Evolutionary conservation across 2,797 vertebrate genomes (phyloP), one percentile per base, ranked within the genome.

Genomic region (Sebastes variabilis): DNA sequence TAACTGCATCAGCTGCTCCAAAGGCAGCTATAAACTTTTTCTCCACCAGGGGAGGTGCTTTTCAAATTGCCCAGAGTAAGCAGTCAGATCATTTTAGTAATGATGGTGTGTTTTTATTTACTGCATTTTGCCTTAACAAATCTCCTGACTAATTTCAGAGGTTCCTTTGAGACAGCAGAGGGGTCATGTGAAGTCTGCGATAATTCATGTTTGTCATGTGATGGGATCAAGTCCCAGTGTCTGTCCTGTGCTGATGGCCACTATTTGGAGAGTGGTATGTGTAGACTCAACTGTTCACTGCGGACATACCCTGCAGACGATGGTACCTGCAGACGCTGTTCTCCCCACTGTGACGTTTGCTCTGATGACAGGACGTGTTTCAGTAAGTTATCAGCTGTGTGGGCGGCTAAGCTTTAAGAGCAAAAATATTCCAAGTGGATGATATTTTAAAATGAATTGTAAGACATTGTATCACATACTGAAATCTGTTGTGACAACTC

Each of bases 21-120:
- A 82, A 61, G 87, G 88, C 73, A 85, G 87, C 61, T 93, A 93
- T 72, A 92, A 89, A 61, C 94, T 95, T 14, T 95, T 96, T 74
- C 94, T 96, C 29, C 94, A 96, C 83, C 90, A 94, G 91, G 96
- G 96, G 14, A 92, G 72, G 27, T 96, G 96, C 86, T 96, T 93
- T 94, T 95, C 94, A 1, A 92, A 95, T 69, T 97, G 96, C 75
- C 96, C 96, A n/a, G 96, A 96, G 96, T 97, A 90, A 96, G 96
- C 75, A 54, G 2, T 8, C 30, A 2, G 14, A 61, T 9, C 5
- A 72, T 20, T 11, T 62, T 27, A 32, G 20, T 0, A 6, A 2
- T 9, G 64, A 30, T 16, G 8, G 8, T 34, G 38, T 65, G 14
- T 12, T 10, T 22, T 16, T 58, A 3, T 52, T 54, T 29, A 14